A percentile compares a stretch with the other conserved stretches of the same genome.
These are phyloP conservation scores for Pogonophryne albipinna DNA, from an alignment of 2,797 vertebrate species.

Conservation along the genomic window DNA sequence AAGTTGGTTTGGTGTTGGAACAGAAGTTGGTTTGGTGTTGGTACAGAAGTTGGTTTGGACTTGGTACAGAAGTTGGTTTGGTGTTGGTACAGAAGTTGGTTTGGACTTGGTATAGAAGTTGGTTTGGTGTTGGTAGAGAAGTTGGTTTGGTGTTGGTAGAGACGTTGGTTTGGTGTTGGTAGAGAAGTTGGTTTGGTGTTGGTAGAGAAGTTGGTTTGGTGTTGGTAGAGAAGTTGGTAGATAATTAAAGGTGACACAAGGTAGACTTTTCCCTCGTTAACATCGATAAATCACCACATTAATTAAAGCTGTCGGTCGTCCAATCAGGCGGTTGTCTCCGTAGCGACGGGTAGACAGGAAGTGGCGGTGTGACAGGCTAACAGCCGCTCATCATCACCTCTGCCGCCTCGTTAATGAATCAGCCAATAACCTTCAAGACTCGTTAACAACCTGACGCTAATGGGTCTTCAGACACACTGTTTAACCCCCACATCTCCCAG, in stretches of 20 bases:
- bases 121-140: too few relatives aligned
- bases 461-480: slow-evolving; percentile 38
- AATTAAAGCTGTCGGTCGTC: background rate
- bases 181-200: too few relatives aligned
- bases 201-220: too few relatives aligned
- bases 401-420: slow-evolving; percentile 45
- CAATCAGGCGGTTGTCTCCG: slow-evolving; percentile 17
- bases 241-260: background rate
- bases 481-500: slow-evolving; percentile 20
- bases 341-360: slow-evolving; percentile 44
- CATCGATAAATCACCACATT: background rate
- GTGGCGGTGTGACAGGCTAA: slow-evolving; percentile 47
- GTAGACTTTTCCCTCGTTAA: background rate
- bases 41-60: too few relatives aligned
- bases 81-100: too few relatives aligned
- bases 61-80: too few relatives aligned
- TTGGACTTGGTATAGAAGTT: too few relatives aligned
- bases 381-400: slow-evolving; percentile 29
- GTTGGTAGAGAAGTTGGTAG: background rate
- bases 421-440: slow-evolving; percentile 34
- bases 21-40: too few relatives aligned
- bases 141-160: too few relatives aligned
- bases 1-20: too few relatives aligned
- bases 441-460: slow-evolving; percentile 62
- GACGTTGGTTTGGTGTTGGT: too few relatives aligned